Evolutionary conservation across 2,797 vertebrate species (phyloP), one percentile per base, ranked within the genome.

Genomic region (Periparus ater): DNA sequence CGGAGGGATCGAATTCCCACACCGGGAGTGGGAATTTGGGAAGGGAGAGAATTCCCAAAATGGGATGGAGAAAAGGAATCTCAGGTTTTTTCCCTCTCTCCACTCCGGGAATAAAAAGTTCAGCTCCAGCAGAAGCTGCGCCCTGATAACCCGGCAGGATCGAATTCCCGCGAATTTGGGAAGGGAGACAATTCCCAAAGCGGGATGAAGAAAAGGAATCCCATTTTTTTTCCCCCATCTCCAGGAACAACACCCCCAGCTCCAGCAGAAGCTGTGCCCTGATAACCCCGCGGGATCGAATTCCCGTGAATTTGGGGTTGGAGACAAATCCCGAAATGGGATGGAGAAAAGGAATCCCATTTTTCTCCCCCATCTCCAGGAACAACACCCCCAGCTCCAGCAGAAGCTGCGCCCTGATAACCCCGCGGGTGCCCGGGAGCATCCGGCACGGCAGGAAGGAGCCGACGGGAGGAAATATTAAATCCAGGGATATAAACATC

Each of bases 401-500:
- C 65, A 29, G 67, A 7, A 71, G 50, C 68, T 18, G 12, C 6
- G 7, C 68, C 51, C 22, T 5, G 51, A 14, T 96, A 96, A 97
- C 90, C 90, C 3, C 3, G 72, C 25, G 17, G 47, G 91, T 87
- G 90, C 9, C n/a, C 65, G 66, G 54, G 80, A 40, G 74, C 90
- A 97, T 98, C 97, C 97, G 97, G 96, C 85, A 3, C 72, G 87
- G 95, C 97, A 98, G 98, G 98, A 98, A 98, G 94, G 97, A 97
- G 96, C 96, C 89, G 78, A 87, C 93, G 60, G 89, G 79, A 97
- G 97, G 97, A 98, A 98, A 95, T 94, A 97, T 96, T 98, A 94
- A 95, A 91, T 65, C 27, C 78, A 48, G 94, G 53, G 50, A 88
- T 95, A 95, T 96, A 98, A 97, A 97, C 97, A 97, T 71, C 30